phyloP scores from a whole-genome alignment of 2,888 invertebrate genomes.

The Graphium colonna region DNA sequence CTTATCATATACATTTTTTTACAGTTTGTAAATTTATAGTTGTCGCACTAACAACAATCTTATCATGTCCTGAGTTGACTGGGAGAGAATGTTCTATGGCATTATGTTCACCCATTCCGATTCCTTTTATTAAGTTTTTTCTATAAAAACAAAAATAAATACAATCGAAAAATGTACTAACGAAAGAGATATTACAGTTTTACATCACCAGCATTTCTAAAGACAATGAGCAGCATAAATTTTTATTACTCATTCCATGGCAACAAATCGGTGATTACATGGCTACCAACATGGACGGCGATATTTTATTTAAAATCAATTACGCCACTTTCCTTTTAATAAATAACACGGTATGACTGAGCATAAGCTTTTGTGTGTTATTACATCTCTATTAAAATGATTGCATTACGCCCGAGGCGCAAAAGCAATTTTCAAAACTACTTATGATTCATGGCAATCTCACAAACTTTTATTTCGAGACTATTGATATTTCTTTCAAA shows the following conservation, averaged over 20 bases:
- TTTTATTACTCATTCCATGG: constrained; percentile 20
- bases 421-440: not conserved
- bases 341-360: constrained; percentile 8
- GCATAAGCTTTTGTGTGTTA: not conserved
- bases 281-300: constrained; percentile 15
- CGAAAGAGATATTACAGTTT: not conserved
- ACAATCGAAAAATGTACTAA: not conserved
- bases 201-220: not conserved
- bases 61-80: no score
- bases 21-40: no score
- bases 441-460: no score
- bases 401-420: not conserved
- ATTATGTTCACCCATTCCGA: no score
- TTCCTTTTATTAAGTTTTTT: no score
- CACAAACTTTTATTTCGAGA: no score
- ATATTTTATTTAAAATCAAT: constrained; percentile 26
- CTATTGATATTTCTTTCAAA: no score
- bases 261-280: constrained; percentile 24
- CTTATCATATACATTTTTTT: no score
- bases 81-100: no score
- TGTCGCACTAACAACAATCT: no score
- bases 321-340: constrained; percentile 26
- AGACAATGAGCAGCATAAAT: constrained; percentile 3
- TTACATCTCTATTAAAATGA: no score
- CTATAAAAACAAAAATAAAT: no score